Conservation (phyloP, 1,140 invertebrate species). For the Bactericera cockerelli region DNA sequence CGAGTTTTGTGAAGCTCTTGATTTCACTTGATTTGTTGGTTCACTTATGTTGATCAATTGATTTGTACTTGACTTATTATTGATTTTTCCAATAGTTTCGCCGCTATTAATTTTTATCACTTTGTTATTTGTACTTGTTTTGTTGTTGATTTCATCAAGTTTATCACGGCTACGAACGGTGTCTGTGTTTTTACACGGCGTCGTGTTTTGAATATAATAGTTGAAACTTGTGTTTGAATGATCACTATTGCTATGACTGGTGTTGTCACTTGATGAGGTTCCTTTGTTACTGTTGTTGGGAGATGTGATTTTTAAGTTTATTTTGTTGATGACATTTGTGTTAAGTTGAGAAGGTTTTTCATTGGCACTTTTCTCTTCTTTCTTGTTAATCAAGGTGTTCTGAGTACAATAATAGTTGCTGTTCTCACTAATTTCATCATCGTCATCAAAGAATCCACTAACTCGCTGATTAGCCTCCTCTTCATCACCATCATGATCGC, state of each 20-base stretch:
- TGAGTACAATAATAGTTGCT: slow-evolving; percentile 5
- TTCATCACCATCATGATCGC: background rate
- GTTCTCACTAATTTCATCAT: slow-evolving; percentile 1
- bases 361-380: background rate
- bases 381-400: background rate
- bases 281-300: too few relatives aligned
- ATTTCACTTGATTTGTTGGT: background rate
- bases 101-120: background rate
- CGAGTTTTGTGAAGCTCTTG: background rate
- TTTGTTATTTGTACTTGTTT: slow-evolving; percentile 6
- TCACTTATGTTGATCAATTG: background rate
- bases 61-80: background rate
- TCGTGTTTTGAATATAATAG: slow-evolving; percentile 7
- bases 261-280: background rate
- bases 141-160: background rate
- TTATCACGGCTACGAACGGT: background rate
- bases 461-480: background rate
- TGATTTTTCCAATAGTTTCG: background rate
- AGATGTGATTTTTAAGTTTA: too few relatives aligned
- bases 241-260: background rate
- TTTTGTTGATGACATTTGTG: background rate
- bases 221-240: background rate
- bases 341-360: background rate
- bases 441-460: slow-evolving; percentile 7
- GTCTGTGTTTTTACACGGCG: background rate